phyloP scores from a whole-genome alignment of 2,888 invertebrate species.

The Heliconius aoede region DNA sequence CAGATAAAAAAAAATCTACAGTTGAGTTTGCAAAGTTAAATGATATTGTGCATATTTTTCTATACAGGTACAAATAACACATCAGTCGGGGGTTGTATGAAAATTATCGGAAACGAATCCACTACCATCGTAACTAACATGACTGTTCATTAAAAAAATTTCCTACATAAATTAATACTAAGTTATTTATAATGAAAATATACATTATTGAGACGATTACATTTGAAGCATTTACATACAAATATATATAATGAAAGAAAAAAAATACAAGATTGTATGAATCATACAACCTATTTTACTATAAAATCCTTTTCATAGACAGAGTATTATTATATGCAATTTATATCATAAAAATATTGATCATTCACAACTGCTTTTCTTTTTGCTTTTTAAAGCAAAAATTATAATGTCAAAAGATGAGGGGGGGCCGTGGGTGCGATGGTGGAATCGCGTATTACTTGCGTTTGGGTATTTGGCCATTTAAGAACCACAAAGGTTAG shows the following conservation, averaged over 20 bases:
- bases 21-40: slow-evolving; percentile 23
- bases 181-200: not conserved
- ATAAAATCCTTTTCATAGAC: not conserved
- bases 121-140: not conserved
- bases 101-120: not conserved
- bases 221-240: not conserved
- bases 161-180: not conserved
- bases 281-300: slow-evolving; percentile 1
- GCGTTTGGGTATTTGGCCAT: not conserved
- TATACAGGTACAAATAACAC: slow-evolving; percentile 49
- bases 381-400: not conserved
- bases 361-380: not conserved
- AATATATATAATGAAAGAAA: too few relatives aligned
- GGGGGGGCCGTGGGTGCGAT: not conserved
- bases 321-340: not conserved
- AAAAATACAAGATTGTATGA: not conserved
- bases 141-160: not conserved
- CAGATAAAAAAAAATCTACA: not conserved
- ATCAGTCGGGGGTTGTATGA: slow-evolving; percentile 29
- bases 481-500: not conserved
- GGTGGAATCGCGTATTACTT: too few relatives aligned
- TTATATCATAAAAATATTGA: not conserved
- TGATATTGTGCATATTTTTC: slow-evolving; percentile 49
- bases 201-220: not conserved
- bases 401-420: not conserved